phyloP scores from a whole-genome alignment of 2,888 invertebrate genomes.

The Sturmia bella region DNA sequence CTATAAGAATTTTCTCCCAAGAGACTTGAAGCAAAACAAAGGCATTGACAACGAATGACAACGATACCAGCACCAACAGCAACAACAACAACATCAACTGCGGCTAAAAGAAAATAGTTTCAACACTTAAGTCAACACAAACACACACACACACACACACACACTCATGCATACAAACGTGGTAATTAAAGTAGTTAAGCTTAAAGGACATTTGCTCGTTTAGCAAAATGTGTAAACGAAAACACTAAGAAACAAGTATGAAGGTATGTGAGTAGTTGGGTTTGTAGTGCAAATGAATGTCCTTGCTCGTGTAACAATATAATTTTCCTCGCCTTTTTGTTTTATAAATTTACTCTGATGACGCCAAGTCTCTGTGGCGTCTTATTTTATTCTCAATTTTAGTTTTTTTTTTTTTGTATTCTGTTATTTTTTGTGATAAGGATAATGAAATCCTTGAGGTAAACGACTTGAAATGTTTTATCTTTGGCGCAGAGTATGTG shows the following conservation, averaged over 20 bases:
- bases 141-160: constrained; percentile 5
- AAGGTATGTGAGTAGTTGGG: too few relatives aligned
- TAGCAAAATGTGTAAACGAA: constrained; percentile 57
- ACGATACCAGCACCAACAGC: constrained; percentile 10
- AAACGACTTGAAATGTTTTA: constrained; percentile 75
- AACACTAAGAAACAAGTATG: constrained; percentile 46
- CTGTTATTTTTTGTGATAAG: constrained; percentile 73
- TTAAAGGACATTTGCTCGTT: constrained; percentile 54
- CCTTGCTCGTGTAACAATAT: constrained; percentile 61
- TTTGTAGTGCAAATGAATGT: constrained; percentile 4
- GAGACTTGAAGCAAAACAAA: constrained; percentile 64
- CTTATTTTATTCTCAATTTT: constrained; percentile 72
- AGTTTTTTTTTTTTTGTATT: constrained; percentile 33
- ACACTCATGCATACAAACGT: not conserved
- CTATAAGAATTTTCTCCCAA: constrained; percentile 65
- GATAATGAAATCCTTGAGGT: constrained; percentile 80
- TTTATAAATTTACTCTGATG: constrained; percentile 65
- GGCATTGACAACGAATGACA: constrained; percentile 64
- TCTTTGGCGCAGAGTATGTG: constrained; percentile 55
- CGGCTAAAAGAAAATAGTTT: constrained; percentile 62
- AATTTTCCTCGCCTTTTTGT: constrained; percentile 48
- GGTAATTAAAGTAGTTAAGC: constrained; percentile 79
- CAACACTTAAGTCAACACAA: constrained; percentile 39
- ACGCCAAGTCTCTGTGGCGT: constrained; percentile 72
- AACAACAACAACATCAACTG: constrained; percentile 30